Evolutionary conservation across 2,888 invertebrate genomes (phyloP).

Genomic region (Pyrochroa serraticornis): DNA sequence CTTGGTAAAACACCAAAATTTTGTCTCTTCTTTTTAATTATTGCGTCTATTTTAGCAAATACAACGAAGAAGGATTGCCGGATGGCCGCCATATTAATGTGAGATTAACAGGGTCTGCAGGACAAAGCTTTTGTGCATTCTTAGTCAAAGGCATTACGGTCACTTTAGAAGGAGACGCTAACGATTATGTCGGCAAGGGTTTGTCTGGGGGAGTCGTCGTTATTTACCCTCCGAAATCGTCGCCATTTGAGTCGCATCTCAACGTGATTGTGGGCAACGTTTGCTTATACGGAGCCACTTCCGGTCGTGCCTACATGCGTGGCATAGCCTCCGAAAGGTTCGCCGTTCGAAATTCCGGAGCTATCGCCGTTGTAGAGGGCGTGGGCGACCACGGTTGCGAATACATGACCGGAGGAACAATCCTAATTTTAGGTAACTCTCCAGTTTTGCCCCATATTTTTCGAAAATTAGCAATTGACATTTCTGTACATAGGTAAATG

Average conservation of each 20-base stretch:
- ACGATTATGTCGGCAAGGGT: slow-evolving; percentile 96
- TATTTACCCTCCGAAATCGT: slow-evolving; percentile 88
- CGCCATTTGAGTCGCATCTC: slow-evolving; percentile 86
- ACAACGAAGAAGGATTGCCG: slow-evolving; percentile 85
- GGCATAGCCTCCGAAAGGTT: slow-evolving; percentile 97
- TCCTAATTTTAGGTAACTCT: slow-evolving; percentile 73
- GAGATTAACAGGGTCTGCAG: slow-evolving; percentile 88
- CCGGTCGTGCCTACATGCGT: slow-evolving; percentile 87
- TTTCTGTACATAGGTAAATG: too few relatives aligned
- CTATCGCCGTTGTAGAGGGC: slow-evolving; percentile 93
- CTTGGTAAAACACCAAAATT: slow-evolving; percentile 69
- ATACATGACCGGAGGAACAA: slow-evolving; percentile 97
- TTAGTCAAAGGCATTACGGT: slow-evolving; percentile 88
- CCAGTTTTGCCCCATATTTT: too few relatives aligned
- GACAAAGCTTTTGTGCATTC: slow-evolving; percentile 99
- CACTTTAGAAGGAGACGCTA: slow-evolving; percentile 94
- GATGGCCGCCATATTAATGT: slow-evolving; percentile 78
- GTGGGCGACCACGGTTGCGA: slow-evolving; percentile 99
- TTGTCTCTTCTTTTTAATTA: background rate
- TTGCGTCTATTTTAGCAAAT: slow-evolving; percentile 68
- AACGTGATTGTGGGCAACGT: slow-evolving; percentile 99
- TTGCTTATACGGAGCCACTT: slow-evolving; percentile 95
- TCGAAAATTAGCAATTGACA: too few relatives aligned
- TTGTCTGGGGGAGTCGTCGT: slow-evolving; percentile 93
- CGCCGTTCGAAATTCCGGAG: slow-evolving; percentile 98